Conservation (phyloP, 1,140 invertebrate species). For the Caenorhabditis brenneri region DNA sequence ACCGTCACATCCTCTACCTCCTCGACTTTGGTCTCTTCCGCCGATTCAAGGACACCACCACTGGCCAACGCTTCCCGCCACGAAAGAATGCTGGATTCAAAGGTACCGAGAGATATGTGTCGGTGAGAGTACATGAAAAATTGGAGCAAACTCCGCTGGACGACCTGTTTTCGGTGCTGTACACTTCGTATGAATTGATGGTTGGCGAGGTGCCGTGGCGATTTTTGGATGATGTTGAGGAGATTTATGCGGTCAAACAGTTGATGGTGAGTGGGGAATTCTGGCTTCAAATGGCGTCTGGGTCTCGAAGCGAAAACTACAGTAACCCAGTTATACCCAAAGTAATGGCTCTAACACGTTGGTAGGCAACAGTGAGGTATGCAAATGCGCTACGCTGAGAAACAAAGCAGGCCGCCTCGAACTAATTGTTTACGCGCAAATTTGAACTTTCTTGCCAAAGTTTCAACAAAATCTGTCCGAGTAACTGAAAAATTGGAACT, state of each 20-base stretch:
- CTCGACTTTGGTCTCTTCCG: slow-evolving; percentile 95
- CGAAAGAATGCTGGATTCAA: slow-evolving; percentile 94
- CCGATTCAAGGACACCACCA: slow-evolving; percentile 90
- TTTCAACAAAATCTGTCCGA: too few relatives aligned
- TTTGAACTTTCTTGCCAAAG: too few relatives aligned
- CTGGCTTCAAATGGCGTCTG: too few relatives aligned
- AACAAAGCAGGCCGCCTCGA: too few relatives aligned
- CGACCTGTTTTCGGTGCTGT: slow-evolving; percentile 93
- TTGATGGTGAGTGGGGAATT: not conserved
- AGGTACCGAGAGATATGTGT: slow-evolving; percentile 95
- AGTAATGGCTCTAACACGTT: too few relatives aligned
- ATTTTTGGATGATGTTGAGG: slow-evolving; percentile 41
- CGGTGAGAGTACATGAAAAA: slow-evolving; percentile 96
- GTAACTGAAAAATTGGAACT: too few relatives aligned
- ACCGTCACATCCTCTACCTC: slow-evolving; percentile 74
- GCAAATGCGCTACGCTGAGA: too few relatives aligned
- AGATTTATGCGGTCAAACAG: slow-evolving; percentile 48
- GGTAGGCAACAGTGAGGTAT: too few relatives aligned
- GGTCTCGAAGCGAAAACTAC: too few relatives aligned
- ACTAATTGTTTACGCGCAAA: too few relatives aligned
- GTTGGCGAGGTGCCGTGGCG: slow-evolving; percentile 94
- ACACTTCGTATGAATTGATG: slow-evolving; percentile 77
- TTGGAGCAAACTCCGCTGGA: slow-evolving; percentile 78
- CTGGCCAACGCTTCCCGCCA: slow-evolving; percentile 85
- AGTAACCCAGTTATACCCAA: too few relatives aligned